Conservation (phyloP, 2,113 vertebrate genomes). For the Lynx canadensis region DNA sequence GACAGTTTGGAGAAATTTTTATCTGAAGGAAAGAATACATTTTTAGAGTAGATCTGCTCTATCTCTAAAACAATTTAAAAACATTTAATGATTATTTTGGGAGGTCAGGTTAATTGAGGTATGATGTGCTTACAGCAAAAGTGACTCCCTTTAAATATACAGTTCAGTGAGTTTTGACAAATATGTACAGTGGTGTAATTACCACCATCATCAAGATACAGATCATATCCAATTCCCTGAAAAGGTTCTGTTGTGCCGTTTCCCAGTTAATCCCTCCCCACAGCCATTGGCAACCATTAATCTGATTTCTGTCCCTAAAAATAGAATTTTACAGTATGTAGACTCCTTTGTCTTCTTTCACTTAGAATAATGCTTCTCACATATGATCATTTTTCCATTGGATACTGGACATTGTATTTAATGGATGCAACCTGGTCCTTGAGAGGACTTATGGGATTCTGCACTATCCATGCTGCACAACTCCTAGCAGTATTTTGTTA, state of each 20-base stretch:
- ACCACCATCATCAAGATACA: background rate
- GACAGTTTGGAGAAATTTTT: background rate
- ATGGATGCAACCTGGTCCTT: background rate
- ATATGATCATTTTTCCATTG: background rate
- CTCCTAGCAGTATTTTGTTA: background rate
- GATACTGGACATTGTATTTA: background rate
- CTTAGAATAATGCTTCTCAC: background rate
- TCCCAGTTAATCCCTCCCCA: background rate
- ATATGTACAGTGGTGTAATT: background rate
- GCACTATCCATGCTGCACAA: background rate
- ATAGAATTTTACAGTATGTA: background rate
- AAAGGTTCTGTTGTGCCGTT: background rate
- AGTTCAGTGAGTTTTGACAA: background rate
- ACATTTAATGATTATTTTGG: background rate
- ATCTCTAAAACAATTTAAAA: conserved; percentile 27
- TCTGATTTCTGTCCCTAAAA: background rate
- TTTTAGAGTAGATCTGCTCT: background rate
- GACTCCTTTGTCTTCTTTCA: background rate
- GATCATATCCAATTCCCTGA: background rate
- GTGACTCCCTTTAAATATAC: background rate
- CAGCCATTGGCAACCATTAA: background rate
- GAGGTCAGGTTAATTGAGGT: background rate
- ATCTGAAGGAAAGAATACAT: background rate
- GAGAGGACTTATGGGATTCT: background rate
- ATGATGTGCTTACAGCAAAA: background rate